Evolutionary conservation across 2,113 vertebrate species (phyloP).

Genomic region (Gymnocephalus cernua): DNA sequence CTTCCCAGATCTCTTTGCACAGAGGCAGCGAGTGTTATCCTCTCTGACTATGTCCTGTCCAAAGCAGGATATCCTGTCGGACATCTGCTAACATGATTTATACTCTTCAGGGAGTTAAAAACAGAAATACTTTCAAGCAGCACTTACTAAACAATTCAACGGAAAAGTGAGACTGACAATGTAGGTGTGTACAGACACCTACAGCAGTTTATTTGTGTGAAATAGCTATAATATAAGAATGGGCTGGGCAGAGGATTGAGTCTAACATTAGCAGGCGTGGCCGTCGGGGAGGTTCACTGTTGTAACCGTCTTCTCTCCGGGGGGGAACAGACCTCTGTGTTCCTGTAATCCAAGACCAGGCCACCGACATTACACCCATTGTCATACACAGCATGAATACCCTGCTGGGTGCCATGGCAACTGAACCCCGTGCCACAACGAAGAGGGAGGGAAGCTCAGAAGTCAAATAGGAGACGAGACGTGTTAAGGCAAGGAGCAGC

Average conservation of each 20-base stretch:
- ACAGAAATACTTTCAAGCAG: conserved; percentile 17
- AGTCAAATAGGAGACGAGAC: conserved; percentile 37
- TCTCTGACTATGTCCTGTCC: conserved; percentile 19
- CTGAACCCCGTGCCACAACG: conserved; percentile 51
- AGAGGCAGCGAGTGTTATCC: conserved; percentile 5
- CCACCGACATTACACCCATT: conserved; percentile 79
- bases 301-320: conserved; percentile 69
- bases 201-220: conserved; percentile 39
- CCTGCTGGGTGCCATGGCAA: conserved; percentile 78
- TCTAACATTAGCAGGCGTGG: conserved; percentile 74
- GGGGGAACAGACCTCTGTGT: conserved; percentile 70
- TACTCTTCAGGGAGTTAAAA: conserved; percentile 20
- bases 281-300: conserved; percentile 44
- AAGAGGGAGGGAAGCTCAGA: conserved; percentile 26
- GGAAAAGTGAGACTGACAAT: neutral
- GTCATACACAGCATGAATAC: conserved; percentile 80
- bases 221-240: conserved; percentile 32
- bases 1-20: neutral
- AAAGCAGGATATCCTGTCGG: conserved; percentile 62
- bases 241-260: conserved; percentile 51
- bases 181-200: conserved; percentile 12
- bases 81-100: conserved; percentile 37
- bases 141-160: neutral
- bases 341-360: conserved; percentile 79
- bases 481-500: conserved; percentile 4